Evolutionary conservation across 2,113 vertebrate genomes (phyloP), one percentile per base, ranked within the genome.

Genomic region (Tautogolabrus adspersus): DNA sequence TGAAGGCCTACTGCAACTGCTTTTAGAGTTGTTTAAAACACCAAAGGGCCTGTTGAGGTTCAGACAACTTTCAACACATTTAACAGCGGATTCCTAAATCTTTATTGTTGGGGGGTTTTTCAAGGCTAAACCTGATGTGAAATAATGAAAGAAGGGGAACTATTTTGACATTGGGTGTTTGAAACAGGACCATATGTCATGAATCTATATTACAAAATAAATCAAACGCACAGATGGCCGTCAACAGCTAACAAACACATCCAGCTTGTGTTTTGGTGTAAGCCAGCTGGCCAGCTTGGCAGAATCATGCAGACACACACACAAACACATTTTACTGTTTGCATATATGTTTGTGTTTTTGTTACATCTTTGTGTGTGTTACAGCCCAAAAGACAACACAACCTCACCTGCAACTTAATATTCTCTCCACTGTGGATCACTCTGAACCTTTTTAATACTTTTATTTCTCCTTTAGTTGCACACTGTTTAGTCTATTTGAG

Each of bases 221-320:
- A 87, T 87, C 85, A 91, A 80, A 88, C 69, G 62, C 67, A 63
- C 84, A 93, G 90, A 90, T 91, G 87, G 88, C 70, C 55, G 55
- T 79, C 75, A 82, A 67, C 83, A 75, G 85, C 79, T 85, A 74
- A 89, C 85, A 88, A 85, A 88, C 80, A 90, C 86, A 82, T 82
- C 92, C 82, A 63, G 76, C 90, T 96, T 96, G 96, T 96, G 94
- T 97, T 95, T 94, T 89, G 59, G 55, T 88, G 93, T 52, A 63
- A 87, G 72, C 87, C 91, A 92, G 85, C 89, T 90, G 89, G 82
- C 82, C 73, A 12, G 49, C 44, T 73, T 87, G 91, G 92, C 93
- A 95, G 74, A 70, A 57, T 66, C 19, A 78, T 68, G 55, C 60
- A 74, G 67, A 75, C 74, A 82, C 62, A 57, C 18, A 52, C 49